A percentile compares a stretch with the other conserved stretches of the same genome.
phyloP scores from a whole-genome alignment of 2,113 vertebrate species.

The Poeciliopsis turrubarensis region DNA sequence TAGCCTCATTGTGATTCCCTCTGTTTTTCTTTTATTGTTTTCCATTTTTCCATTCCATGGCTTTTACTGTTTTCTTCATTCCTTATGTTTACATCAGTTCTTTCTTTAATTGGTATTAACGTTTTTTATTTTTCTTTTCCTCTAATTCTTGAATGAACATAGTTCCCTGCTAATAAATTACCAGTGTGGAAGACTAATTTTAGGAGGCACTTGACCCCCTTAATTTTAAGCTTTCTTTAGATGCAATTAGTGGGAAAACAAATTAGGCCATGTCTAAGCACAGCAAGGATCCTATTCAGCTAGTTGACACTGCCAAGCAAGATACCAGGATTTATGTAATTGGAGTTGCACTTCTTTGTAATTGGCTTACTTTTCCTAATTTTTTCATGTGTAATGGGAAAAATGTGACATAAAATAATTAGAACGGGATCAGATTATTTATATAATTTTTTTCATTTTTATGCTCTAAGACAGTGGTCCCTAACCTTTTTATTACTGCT shows the following conservation, averaged over 20 bases:
- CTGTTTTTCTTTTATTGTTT: neutral
- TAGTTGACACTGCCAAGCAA: constrained; percentile 46
- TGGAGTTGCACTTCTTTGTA: constrained; percentile 43
- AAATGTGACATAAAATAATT: constrained; percentile 16
- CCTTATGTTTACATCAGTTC: neutral
- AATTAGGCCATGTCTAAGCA: constrained; percentile 32
- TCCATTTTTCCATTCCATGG: neutral
- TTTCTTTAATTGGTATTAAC: neutral
- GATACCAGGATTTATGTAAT: constrained; percentile 62
- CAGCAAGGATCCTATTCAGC: constrained; percentile 43
- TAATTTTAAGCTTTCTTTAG: constrained; percentile 42
- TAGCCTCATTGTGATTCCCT: constrained; percentile 12
- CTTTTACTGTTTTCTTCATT: neutral
- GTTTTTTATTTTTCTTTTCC: neutral
- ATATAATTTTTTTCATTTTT: neutral
- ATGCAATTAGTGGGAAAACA: constrained; percentile 39
- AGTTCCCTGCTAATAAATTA: neutral
- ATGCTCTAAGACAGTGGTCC: too few species aligned
- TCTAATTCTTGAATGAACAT: neutral
- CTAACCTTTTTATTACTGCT: too few species aligned
- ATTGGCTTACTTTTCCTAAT: constrained; percentile 45
- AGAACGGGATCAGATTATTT: neutral
- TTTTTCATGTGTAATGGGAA: constrained; percentile 28
- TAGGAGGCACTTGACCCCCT: constrained; percentile 51
- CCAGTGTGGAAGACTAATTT: constrained; percentile 25